Conservation (phyloP, 2,888 invertebrate species). For the Auanema sp. region DNA sequence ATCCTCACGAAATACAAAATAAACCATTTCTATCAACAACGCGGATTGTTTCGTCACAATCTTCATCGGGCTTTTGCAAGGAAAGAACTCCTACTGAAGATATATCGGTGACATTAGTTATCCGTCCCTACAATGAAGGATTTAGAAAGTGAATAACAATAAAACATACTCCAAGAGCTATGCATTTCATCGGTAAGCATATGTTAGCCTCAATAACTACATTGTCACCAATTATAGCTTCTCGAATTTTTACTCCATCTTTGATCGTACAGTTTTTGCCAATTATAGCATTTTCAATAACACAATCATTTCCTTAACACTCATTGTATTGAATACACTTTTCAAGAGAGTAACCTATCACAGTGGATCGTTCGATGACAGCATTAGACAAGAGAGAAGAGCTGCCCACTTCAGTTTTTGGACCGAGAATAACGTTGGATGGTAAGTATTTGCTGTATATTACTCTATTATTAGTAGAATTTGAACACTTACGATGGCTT, state of each 20-base stretch:
- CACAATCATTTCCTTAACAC: slow-evolving; percentile 26
- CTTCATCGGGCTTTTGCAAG: no score
- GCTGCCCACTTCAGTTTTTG: slow-evolving; percentile 12
- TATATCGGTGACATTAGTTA: no score
- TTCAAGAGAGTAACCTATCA: slow-evolving; percentile 17
- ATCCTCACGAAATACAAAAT: background rate
- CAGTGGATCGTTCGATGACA: slow-evolving; percentile 19
- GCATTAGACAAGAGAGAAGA: slow-evolving; percentile 18
- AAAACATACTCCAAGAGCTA: no score
- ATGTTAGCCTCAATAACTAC: slow-evolving; percentile 12
- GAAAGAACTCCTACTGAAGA: no score
- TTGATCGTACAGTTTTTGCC: slow-evolving; percentile 26
- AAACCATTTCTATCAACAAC: background rate
- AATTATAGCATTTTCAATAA: slow-evolving; percentile 21
- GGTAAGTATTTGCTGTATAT: background rate
- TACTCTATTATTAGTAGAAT: background rate
- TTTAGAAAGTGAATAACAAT: no score
- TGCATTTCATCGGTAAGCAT: no score
- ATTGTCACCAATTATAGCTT: slow-evolving; percentile 27
- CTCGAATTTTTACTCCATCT: slow-evolving; percentile 26
- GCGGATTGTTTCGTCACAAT: no score
- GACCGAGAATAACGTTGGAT: slow-evolving; percentile 25
- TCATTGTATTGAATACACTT: background rate
- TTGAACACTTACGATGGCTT: background rate
- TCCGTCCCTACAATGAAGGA: no score